Percentiles rank a stretch among this genome's conserved stretches.
phyloP scores from a whole-genome alignment of 1,140 invertebrate species.

The Paraescarpia echinospica region DNA sequence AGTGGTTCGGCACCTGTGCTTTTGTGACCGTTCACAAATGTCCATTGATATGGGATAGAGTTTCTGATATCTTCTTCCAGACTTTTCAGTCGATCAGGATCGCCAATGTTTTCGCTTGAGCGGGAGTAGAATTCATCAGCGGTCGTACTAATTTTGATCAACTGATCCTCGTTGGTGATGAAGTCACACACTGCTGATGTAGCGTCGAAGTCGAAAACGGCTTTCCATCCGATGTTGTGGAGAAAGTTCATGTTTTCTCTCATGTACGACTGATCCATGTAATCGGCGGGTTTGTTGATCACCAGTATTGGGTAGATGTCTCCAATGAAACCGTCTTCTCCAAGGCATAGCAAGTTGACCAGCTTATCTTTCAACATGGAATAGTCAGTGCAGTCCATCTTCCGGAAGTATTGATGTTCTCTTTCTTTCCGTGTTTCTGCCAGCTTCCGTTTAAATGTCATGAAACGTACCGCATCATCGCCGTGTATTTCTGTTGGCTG shows the following conservation, averaged over 20 bases:
- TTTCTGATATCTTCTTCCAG: slow-evolving; percentile 15
- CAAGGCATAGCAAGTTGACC: slow-evolving; percentile 11
- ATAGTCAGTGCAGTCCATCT: background rate
- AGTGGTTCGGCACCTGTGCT: slow-evolving; percentile 1
- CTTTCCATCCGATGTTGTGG: slow-evolving; percentile 18
- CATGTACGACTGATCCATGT: background rate
- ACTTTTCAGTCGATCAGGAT: background rate
- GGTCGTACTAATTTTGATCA: slow-evolving; percentile 13
- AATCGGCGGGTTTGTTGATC: background rate
- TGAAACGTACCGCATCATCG: background rate
- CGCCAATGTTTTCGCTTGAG: background rate
- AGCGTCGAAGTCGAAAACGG: slow-evolving; percentile 24
- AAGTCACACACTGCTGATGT: slow-evolving; percentile 9
- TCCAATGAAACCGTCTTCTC: slow-evolving; percentile 14
- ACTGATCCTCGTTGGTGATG: slow-evolving; percentile 7
- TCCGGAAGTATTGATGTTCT: background rate
- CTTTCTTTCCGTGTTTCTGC: slow-evolving; percentile 17
- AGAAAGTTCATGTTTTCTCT: slow-evolving; percentile 22
- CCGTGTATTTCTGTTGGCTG: background rate
- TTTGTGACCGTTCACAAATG: slow-evolving; percentile 22
- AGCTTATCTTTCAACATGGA: slow-evolving; percentile 4
- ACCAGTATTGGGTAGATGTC: slow-evolving; percentile 23
- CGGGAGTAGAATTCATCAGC: slow-evolving; percentile 11
- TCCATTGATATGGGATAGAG: slow-evolving; percentile 12
- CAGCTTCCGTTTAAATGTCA: slow-evolving; percentile 8